A percentile compares a stretch with the other conserved stretches of the same genome.
Evolutionary conservation across 2,888 invertebrate genomes (phyloP).

Genomic region (Euzophera pinguis): DNA sequence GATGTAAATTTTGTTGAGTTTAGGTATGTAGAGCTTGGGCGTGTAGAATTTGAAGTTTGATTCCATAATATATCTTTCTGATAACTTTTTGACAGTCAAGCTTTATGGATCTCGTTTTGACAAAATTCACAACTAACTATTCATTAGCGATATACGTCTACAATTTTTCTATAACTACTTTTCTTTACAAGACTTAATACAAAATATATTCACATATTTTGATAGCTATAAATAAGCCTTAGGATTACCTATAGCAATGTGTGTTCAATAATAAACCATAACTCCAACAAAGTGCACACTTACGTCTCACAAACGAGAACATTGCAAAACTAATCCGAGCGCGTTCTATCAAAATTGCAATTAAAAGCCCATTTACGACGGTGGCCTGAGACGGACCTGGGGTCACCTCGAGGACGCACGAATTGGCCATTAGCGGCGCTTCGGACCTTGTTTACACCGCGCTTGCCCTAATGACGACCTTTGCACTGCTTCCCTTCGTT

Average conservation of each 20-base stretch:
- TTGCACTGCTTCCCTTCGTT: constrained; percentile 80
- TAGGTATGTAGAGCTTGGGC: no score
- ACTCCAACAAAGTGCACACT: constrained; percentile 25
- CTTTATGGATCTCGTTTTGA: no score
- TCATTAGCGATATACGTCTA: no score
- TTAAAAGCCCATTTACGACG: constrained; percentile 75
- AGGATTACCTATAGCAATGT: not conserved
- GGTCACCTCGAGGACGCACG: constrained; percentile 77
- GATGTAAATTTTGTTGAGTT: no score
- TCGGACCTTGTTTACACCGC: constrained; percentile 79
- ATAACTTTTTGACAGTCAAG: no score
- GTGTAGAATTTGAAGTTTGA: no score
- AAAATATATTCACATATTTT: no score
- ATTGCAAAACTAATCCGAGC: constrained; percentile 65
- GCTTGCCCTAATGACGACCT: constrained; percentile 81
- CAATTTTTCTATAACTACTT: no score
- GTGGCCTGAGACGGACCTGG: constrained; percentile 66
- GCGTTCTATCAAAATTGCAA: constrained; percentile 75
- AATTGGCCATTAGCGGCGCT: constrained; percentile 80
- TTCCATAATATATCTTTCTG: no score
- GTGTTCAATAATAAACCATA: constrained; percentile 13
- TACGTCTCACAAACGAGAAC: constrained; percentile 37
- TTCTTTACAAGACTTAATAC: no score
- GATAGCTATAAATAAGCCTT: not conserved
- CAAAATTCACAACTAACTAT: no score